Percentiles rank a stretch among this genome's conserved stretches.
These are phyloP conservation scores for Trichogramma evanescens DNA, from an alignment of 2,888 invertebrate species.

Conservation along the genomic window DNA sequence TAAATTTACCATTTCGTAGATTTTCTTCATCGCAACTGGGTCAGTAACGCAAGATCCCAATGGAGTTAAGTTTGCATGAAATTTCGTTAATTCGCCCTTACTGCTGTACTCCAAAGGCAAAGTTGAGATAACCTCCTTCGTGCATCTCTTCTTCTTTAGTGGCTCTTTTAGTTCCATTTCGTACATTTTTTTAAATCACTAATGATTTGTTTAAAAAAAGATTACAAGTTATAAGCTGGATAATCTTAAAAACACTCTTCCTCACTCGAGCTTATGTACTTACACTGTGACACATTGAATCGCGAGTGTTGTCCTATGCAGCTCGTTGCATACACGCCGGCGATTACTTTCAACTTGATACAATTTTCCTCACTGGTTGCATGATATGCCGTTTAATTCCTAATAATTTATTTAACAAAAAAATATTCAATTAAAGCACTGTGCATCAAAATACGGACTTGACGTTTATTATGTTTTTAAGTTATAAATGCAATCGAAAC, in stretches of 20 bases:
- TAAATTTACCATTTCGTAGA: constrained; percentile 55
- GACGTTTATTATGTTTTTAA: too few relatives aligned
- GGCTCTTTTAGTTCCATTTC: constrained; percentile 52
- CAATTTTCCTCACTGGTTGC: too few relatives aligned
- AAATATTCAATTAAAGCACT: too few relatives aligned
- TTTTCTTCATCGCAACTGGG: constrained; percentile 53
- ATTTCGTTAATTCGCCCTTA: constrained; percentile 50
- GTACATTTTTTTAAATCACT: neutral
- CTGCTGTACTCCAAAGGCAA: constrained; percentile 47
- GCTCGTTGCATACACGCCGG: too few relatives aligned
- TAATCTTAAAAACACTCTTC: neutral
- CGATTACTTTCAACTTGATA: too few relatives aligned
- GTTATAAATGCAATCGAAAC: too few relatives aligned
- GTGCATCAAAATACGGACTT: too few relatives aligned
- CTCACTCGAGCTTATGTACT: too few relatives aligned
- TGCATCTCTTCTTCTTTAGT: constrained; percentile 47
- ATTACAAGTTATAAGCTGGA: neutral
- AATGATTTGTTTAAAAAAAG: neutral
- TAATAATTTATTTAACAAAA: too few relatives aligned
- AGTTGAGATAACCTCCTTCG: constrained; percentile 39
- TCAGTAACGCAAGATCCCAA: constrained; percentile 60
- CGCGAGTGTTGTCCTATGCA: too few relatives aligned
- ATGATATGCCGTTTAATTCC: too few relatives aligned
- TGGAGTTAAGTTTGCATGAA: constrained; percentile 62
- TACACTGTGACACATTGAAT: too few relatives aligned